Evolutionary conservation across 2,113 vertebrate genomes (phyloP).

Genomic region (Vimba vimba): DNA sequence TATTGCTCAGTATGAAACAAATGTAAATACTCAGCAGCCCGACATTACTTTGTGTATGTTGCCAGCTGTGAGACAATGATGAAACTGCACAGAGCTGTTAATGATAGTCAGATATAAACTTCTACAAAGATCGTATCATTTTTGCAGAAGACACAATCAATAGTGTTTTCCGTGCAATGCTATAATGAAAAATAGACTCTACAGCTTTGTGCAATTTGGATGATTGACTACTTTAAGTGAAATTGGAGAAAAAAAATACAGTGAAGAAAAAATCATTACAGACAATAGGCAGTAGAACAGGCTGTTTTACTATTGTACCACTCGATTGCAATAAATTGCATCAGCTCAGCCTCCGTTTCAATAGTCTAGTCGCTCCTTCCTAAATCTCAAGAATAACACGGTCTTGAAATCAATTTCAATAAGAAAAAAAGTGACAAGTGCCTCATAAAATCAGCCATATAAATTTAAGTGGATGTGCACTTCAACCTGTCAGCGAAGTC

Average conservation of each 20-base stretch:
- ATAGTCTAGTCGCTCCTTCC: slow-evolving; percentile 19
- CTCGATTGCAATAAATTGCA: slow-evolving; percentile 44
- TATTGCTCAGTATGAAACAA: not conserved
- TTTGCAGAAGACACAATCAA: slow-evolving; percentile 4
- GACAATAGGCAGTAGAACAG: slow-evolving; percentile 34
- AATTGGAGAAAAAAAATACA: not conserved
- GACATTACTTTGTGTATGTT: slow-evolving; percentile 15
- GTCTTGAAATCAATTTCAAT: slow-evolving; percentile 32
- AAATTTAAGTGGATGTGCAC: slow-evolving; percentile 22
- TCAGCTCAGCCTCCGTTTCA: slow-evolving; percentile 40
- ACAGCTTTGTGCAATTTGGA: slow-evolving; percentile 8
- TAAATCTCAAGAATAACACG: slow-evolving; percentile 28
- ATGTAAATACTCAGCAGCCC: not conserved
- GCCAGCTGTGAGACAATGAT: slow-evolving; percentile 18
- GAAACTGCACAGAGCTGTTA: not conserved
- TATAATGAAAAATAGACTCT: slow-evolving; percentile 17
- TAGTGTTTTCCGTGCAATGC: not conserved
- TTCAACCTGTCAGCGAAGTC: slow-evolving; percentile 20
- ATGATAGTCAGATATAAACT: slow-evolving; percentile 26
- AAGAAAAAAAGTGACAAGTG: slow-evolving; percentile 23
- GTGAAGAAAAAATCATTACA: slow-evolving; percentile 12
- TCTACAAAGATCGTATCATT: not conserved
- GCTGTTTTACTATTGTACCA: not conserved
- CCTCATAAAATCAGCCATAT: slow-evolving; percentile 14
- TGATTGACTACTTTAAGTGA: slow-evolving; percentile 24